phyloP scores from a whole-genome alignment of 2,888 invertebrate species.

The Callosobruchus maculatus region DNA sequence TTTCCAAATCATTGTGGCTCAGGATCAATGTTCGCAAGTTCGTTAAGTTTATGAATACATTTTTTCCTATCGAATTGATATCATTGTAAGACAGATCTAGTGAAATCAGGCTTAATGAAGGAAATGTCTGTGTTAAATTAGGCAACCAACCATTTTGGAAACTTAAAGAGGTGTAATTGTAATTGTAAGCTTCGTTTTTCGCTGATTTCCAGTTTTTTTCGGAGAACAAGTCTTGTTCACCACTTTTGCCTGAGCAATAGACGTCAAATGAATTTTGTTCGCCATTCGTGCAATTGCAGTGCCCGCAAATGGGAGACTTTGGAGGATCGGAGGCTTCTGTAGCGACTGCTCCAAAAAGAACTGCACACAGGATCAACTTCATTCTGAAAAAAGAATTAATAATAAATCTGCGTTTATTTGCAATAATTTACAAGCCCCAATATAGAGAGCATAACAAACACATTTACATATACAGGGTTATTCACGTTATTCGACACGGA shows the following conservation, averaged over 20 bases:
- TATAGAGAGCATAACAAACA: no score
- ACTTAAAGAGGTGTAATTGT: conserved; percentile 20
- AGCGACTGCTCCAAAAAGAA: not conserved
- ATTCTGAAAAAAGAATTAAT: not conserved
- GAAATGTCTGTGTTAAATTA: conserved; percentile 46
- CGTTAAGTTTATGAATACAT: conserved; percentile 62
- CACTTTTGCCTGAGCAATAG: not conserved
- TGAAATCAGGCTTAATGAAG: conserved; percentile 51
- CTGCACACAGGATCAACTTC: not conserved
- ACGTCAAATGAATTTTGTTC: not conserved
- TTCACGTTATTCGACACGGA: no score
- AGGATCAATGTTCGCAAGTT: conserved; percentile 64
- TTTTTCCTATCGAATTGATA: conserved; percentile 59
- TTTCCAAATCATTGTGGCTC: conserved; percentile 64
- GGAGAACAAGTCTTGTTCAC: not conserved
- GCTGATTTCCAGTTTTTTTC: not conserved
- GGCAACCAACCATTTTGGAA: conserved; percentile 26
- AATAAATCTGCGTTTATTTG: no score
- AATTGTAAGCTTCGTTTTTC: conserved; percentile 18
- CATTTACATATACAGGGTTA: no score
- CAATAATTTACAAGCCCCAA: no score
- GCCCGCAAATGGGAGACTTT: not conserved
- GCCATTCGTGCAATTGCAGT: not conserved
- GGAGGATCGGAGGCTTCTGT: not conserved
- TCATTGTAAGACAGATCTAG: conserved; percentile 62